Evolutionary conservation across 2,888 invertebrate genomes (phyloP).

Genomic region (Agriopis aurantiaria): DNA sequence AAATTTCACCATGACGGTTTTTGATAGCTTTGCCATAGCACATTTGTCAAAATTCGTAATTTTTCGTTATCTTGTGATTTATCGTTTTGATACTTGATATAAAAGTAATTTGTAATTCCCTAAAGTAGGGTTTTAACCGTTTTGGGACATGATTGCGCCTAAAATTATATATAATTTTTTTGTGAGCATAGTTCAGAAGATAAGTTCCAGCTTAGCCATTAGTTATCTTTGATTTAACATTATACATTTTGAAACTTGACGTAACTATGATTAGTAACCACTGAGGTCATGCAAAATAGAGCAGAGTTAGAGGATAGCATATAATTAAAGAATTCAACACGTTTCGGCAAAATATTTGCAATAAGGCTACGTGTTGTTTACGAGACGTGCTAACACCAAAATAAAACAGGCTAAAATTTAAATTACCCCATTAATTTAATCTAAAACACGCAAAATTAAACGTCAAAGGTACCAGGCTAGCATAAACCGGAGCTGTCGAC

Average conservation of each 20-base stretch:
- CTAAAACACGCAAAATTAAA: slow-evolving; percentile 34
- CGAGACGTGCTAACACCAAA: slow-evolving; percentile 19
- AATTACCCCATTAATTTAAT: slow-evolving; percentile 31
- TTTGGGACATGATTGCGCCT: background rate
- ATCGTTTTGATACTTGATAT: background rate
- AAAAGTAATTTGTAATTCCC: too few relatives aligned
- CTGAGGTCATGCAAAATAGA: too few relatives aligned
- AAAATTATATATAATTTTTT: background rate
- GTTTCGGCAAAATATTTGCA: slow-evolving; percentile 3
- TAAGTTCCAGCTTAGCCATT: background rate
- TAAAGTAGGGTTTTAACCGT: too few relatives aligned
- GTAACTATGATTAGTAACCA: too few relatives aligned
- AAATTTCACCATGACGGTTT: background rate
- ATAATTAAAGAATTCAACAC: slow-evolving; percentile 1
- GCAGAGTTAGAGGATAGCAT: background rate
- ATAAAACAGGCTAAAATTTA: slow-evolving; percentile 27
- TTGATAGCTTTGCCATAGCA: too few relatives aligned
- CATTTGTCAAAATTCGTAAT: too few relatives aligned
- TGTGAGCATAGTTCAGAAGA: too few relatives aligned
- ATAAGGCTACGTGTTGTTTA: slow-evolving; percentile 25
- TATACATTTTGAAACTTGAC: too few relatives aligned
- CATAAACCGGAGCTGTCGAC: slow-evolving; percentile 36
- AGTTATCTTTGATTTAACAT: too few relatives aligned
- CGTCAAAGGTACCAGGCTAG: slow-evolving; percentile 33
- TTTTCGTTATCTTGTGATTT: too few relatives aligned